A percentile compares a stretch with the other conserved stretches of the same genome.
Evolutionary conservation across 2,888 invertebrate species (phyloP).

Genomic region (Schizotus pectinicornis): DNA sequence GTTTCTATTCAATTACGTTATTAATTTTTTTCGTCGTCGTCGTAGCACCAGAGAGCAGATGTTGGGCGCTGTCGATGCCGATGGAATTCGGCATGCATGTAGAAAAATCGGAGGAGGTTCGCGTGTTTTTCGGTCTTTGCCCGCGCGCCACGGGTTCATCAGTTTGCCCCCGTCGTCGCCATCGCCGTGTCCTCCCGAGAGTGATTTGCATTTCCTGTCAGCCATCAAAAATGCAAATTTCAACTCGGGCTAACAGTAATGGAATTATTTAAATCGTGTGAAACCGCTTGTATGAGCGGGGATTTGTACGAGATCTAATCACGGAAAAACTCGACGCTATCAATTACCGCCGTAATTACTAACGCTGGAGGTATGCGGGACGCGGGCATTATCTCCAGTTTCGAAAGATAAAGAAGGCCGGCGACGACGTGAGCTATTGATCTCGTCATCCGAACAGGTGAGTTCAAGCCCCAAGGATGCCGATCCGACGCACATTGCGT

Average conservation of each 20-base stretch:
- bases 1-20: not conserved
- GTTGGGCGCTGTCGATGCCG: too few relatives aligned
- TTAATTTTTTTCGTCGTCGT: not conserved
- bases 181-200: not conserved
- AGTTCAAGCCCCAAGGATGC: not conserved
- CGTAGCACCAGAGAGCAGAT: not conserved
- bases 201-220: conserved; percentile 14
- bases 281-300: not conserved
- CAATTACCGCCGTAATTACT: not conserved
- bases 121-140: not conserved
- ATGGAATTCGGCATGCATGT: not conserved
- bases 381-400: not conserved
- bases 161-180: not conserved
- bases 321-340: not conserved
- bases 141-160: not conserved
- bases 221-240: conserved; percentile 12
- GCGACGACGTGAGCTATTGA: not conserved
- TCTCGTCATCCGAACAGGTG: not conserved
- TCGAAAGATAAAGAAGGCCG: not conserved
- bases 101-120: not conserved
- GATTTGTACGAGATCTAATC: not conserved
- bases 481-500: too few relatives aligned
- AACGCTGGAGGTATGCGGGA: not conserved
- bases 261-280: conserved; percentile 5
- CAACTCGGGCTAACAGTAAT: conserved; percentile 1